Base-by-base conservation (phyloP, 2,888 invertebrate genomes). In the Caenorhabditis sp. region DNA sequence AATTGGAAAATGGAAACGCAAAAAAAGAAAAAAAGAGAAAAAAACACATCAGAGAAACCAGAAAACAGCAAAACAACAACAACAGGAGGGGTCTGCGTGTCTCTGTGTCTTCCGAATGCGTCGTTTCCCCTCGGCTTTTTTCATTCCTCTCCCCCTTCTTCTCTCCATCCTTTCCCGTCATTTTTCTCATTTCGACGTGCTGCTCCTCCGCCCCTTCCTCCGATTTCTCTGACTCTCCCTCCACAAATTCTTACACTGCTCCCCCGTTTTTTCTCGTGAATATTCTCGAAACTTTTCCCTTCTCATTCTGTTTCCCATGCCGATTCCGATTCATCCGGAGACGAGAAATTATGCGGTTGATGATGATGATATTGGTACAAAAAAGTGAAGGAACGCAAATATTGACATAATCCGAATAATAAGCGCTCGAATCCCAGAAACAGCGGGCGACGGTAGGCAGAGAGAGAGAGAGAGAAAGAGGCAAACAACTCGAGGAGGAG, bases 331-430 rank as follows among this genome's bases (percentile, higher is more conserved):
- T n/a, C n/a, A n/a, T n/a, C n/a, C n/a, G n/a, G n/a, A n/a, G n/a
- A n/a, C n/a, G 55, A 9, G 40, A 53, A 55, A 67, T 55, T 62
- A 62, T 62, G 47, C 13, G 6, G 13, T 11, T 40, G 40, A 40
- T 40, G 40, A 40, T 55, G 53, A 55, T 55, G 67, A 67, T 55
- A 67, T 67, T 55, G 51, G 55, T 64, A 64, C 22, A 35, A 47
- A 58, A 40, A 62, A 62, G 50, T 61, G 61, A 58, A 44, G 40
- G 35, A 47, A 56, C 26, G 69, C 60, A 71, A 71, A 71, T 71
- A 71, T 71, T 71, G 51, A 61, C 71, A 71, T 62, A 71, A 60
- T 68, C 68, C 68, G 56, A 44, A 58, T 47, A 56, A 68, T 68
- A 68, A 58, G 55, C 68, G 69, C 47, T 32, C 60, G 26, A 32